Percentiles rank a stretch among this genome's conserved stretches.
Conservation (phyloP, 2,113 vertebrate genomes). For the Tetrao urogallus region DNA sequence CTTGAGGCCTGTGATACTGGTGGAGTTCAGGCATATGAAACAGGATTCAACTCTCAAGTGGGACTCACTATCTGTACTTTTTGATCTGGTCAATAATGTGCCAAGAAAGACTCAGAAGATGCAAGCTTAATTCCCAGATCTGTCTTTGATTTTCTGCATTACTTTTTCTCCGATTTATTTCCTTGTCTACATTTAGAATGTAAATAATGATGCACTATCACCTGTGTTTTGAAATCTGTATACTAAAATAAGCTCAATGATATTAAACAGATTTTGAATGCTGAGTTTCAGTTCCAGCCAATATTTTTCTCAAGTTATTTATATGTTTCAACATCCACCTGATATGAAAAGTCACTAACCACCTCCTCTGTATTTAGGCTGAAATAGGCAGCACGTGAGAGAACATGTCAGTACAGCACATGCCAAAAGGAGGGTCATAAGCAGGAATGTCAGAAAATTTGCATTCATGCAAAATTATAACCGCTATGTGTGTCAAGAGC, state of each 20-base stretch:
- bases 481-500: not conserved
- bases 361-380: not conserved
- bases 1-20: not conserved
- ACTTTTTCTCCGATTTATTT: not conserved
- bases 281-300: not conserved
- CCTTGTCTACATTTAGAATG: not conserved
- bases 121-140: rapidly evolving
- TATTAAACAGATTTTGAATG: not conserved
- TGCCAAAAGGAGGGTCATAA: not conserved
- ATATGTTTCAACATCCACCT: not conserved
- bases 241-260: not conserved
- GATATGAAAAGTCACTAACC: not conserved
- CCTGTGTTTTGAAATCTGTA: not conserved
- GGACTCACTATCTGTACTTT: not conserved
- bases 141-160: not conserved
- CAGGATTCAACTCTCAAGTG: not conserved
- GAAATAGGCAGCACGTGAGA: not conserved
- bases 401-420: not conserved
- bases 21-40: not conserved
- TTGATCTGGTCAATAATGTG: not conserved
- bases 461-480: not conserved
- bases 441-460: not conserved
- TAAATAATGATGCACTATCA: not conserved
- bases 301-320: not conserved
- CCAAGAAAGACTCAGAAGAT: not conserved